phyloP scores from a whole-genome alignment of 92 coral and sea anemone genomes.

The Nematostella vectensis region DNA sequence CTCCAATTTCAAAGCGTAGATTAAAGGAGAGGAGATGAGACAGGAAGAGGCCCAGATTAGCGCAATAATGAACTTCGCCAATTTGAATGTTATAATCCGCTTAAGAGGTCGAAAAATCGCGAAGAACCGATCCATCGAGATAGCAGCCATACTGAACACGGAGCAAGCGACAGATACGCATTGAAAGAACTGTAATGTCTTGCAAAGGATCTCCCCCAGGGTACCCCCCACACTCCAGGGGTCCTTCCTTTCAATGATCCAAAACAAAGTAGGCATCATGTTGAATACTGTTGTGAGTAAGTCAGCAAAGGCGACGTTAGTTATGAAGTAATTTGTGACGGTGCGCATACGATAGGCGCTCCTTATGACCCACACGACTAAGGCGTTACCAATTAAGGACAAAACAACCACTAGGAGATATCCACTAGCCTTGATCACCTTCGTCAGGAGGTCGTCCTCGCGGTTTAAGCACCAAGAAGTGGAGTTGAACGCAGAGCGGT shows the following conservation, averaged over 20 bases:
- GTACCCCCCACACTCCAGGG: slow-evolving; percentile 55
- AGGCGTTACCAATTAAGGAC: slow-evolving; percentile 48
- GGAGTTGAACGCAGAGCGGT: background rate
- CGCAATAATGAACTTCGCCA: slow-evolving; percentile 33
- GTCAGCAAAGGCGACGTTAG: slow-evolving; percentile 64
- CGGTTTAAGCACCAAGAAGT: slow-evolving; percentile 1
- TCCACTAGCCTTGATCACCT: slow-evolving; percentile 37
- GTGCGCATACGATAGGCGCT: slow-evolving; percentile 55
- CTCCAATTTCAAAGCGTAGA: slow-evolving; percentile 27
- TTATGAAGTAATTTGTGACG: slow-evolving; percentile 58
- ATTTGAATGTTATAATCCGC: slow-evolving; percentile 48
- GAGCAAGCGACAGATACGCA: slow-evolving; percentile 45
- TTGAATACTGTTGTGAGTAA: slow-evolving; percentile 55
- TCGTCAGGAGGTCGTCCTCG: slow-evolving; percentile 10
- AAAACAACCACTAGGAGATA: slow-evolving; percentile 37
- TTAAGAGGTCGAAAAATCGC: slow-evolving; percentile 55
- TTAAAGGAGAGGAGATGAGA: slow-evolving; percentile 44
- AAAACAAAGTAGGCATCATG: slow-evolving; percentile 65
- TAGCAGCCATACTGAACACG: slow-evolving; percentile 53
- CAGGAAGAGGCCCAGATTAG: slow-evolving; percentile 42
- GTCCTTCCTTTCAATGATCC: slow-evolving; percentile 41
- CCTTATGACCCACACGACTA: slow-evolving; percentile 56
- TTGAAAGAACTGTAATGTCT: slow-evolving; percentile 47
- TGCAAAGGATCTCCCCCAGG: slow-evolving; percentile 52
- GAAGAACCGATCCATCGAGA: slow-evolving; percentile 66